Conservation (phyloP, 2,888 invertebrate species). For the Mystacides longicornis region DNA sequence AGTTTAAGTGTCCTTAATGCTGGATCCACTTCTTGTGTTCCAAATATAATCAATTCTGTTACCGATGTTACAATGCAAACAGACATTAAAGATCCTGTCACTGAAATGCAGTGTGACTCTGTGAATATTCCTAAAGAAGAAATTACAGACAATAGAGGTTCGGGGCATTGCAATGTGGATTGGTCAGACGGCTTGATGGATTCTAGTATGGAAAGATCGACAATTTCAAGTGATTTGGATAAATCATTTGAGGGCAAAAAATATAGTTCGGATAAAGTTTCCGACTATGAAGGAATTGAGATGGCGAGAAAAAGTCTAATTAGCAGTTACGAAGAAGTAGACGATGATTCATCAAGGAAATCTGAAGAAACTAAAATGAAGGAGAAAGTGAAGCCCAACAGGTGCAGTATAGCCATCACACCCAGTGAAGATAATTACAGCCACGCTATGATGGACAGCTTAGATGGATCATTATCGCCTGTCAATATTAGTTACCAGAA, state of each 20-base stretch:
- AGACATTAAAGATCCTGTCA: not conserved
- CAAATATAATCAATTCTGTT: conserved; percentile 36
- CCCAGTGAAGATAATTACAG: conserved; percentile 22
- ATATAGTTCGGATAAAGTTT: not conserved
- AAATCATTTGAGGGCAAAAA: conserved; percentile 6
- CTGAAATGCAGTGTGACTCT: not conserved
- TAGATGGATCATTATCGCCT: conserved; percentile 36
- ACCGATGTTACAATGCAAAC: not conserved
- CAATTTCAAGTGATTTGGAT: conserved; percentile 12
- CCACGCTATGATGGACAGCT: conserved; percentile 30
- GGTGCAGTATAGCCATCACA: conserved; percentile 18
- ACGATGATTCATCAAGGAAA: not conserved
- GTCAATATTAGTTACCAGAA: conserved; percentile 46
- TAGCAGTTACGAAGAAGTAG: conserved; percentile 11
- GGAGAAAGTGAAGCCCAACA: conserved; percentile 6
- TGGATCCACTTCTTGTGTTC: conserved; percentile 30
- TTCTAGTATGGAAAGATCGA: conserved; percentile 10
- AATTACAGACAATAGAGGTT: not conserved
- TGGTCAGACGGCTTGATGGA: conserved; percentile 12
- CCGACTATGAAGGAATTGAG: not conserved
- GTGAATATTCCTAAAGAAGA: not conserved
- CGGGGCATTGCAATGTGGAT: conserved; percentile 3
- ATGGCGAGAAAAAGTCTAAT: not conserved
- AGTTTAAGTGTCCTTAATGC: conserved; percentile 9
- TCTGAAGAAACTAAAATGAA: conserved; percentile 1